Conservation (phyloP, 2,113 vertebrate genomes). For the Eurystomus gularis region DNA sequence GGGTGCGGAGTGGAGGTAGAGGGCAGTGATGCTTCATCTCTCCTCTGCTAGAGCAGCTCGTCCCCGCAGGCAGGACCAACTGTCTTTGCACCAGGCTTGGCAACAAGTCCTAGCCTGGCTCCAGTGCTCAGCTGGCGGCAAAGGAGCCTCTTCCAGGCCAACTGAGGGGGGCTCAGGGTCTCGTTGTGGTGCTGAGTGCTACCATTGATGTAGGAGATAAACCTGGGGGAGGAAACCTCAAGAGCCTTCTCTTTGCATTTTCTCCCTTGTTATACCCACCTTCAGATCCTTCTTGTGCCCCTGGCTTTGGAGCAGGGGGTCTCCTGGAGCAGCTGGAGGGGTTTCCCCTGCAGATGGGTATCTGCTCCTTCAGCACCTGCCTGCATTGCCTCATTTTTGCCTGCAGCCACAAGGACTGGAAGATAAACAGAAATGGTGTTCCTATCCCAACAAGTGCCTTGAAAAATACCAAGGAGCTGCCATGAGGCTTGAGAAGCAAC, state of each 20-base stretch:
- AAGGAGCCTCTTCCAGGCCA: background rate
- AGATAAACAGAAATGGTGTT: background rate
- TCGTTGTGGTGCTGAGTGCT: background rate
- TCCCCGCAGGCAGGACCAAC: background rate
- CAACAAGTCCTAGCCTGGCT: background rate
- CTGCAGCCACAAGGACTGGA: background rate
- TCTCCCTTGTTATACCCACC: background rate
- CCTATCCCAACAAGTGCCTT: background rate
- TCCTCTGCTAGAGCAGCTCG: background rate
- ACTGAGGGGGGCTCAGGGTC: background rate
- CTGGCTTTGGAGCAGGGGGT: fast-evolving
- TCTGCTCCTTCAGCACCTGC: background rate
- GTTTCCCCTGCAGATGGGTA: background rate
- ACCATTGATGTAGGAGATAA: background rate
- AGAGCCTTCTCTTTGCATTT: background rate
- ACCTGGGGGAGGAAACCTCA: background rate
- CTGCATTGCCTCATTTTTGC: background rate
- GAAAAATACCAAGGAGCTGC: background rate
- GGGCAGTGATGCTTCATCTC: background rate
- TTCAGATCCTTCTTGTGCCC: background rate
- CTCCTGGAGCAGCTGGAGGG: background rate
- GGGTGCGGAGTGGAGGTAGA: background rate
- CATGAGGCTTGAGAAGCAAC: background rate
- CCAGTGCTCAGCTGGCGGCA: background rate
- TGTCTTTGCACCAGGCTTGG: background rate